Evolutionary conservation across 2,113 vertebrate genomes (phyloP).

Genomic region (Drymodes brunneopygia): DNA sequence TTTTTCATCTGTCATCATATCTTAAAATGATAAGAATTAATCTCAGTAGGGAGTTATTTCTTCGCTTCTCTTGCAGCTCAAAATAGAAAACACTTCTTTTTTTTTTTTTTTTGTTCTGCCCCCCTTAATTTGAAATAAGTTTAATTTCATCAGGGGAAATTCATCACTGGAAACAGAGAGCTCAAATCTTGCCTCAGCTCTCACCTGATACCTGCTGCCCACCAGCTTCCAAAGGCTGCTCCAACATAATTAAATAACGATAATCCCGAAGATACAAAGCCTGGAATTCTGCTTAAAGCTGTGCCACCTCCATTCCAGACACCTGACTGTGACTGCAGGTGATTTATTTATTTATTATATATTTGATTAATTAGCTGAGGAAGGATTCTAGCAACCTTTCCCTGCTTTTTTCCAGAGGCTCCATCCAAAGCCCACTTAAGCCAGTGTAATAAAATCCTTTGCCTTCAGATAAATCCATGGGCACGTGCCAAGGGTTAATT

Average conservation of each 20-base stretch:
- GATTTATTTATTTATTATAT: slow-evolving; percentile 29
- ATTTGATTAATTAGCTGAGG: slow-evolving; percentile 33
- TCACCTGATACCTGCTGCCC: slow-evolving; percentile 10
- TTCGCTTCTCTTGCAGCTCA: not conserved
- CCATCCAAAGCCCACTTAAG: slow-evolving; percentile 29
- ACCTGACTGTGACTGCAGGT: not conserved
- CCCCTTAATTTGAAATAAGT: not conserved
- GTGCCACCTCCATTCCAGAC: not conserved
- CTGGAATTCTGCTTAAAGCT: not conserved
- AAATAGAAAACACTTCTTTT: slow-evolving; percentile 6
- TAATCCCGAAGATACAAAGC: not conserved
- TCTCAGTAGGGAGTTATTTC: slow-evolving; percentile 55
- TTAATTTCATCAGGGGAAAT: slow-evolving; percentile 32
- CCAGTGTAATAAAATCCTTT: slow-evolving; percentile 32
- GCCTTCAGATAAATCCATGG: slow-evolving; percentile 29
- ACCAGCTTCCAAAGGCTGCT: not conserved
- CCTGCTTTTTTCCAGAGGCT: slow-evolving; percentile 1
- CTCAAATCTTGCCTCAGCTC: slow-evolving; percentile 9
- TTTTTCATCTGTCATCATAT: slow-evolving; percentile 57
- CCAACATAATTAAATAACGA: slow-evolving; percentile 28
- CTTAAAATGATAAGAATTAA: slow-evolving; percentile 53
- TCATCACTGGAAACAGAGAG: not conserved
- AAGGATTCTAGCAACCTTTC: not conserved
- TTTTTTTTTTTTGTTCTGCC: not conserved
- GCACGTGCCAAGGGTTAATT: slow-evolving; percentile 33